phyloP scores from a whole-genome alignment of 2,113 vertebrate species.

The Myotis lucifugus region DNA sequence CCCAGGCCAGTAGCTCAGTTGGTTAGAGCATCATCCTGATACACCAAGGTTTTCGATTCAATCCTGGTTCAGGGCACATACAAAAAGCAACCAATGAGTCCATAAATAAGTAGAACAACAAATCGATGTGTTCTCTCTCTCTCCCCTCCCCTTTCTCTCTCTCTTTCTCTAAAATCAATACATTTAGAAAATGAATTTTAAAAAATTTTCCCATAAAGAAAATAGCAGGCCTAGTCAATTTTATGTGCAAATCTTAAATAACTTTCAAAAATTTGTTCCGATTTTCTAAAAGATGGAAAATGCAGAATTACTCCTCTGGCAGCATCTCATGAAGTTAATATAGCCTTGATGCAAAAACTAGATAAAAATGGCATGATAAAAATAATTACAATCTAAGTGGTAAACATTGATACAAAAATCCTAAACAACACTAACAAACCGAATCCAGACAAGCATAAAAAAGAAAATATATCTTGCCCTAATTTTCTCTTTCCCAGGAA shows the following conservation, averaged over 20 bases:
- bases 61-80: too few species aligned
- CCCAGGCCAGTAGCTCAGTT: too few species aligned
- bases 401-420: not conserved
- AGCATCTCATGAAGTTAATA: not conserved
- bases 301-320: not conserved
- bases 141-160: too few species aligned
- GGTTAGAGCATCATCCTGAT: too few species aligned
- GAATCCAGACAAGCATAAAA: not conserved
- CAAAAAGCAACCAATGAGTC: too few species aligned
- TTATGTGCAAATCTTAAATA: not conserved
- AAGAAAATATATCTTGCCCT: not conserved
- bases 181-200: not conserved
- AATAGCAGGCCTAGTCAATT: not conserved
- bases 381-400: not conserved
- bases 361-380: not conserved
- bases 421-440: not conserved
- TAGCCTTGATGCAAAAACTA: not conserved
- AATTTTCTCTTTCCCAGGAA: not conserved
- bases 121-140: too few species aligned
- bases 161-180: not conserved
- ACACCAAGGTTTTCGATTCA: too few species aligned
- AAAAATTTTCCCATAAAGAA: not conserved
- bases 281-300: not conserved
- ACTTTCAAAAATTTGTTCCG: not conserved
- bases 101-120: too few species aligned